phyloP scores from a whole-genome alignment of 2,113 vertebrate species.

The Crocuta crocuta region DNA sequence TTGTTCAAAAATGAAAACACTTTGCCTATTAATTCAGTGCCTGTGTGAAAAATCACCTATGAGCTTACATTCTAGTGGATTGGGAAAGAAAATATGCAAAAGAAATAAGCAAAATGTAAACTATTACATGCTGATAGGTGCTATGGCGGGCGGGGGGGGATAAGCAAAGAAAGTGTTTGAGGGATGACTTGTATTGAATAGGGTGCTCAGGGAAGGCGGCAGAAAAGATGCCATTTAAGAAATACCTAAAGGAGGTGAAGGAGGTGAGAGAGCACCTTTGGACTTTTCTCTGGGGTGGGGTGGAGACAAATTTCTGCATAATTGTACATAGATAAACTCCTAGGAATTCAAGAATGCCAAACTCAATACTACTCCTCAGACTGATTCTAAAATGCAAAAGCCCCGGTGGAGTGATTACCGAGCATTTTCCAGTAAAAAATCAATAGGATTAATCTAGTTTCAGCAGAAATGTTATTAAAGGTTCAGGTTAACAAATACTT shows the following conservation, averaged over 20 bases:
- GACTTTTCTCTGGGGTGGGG: conserved; percentile 1
- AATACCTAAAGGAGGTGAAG: not conserved
- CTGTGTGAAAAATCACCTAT: not conserved
- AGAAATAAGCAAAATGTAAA: conserved; percentile 20
- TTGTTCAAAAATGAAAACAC: not conserved
- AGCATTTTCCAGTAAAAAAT: conserved; percentile 40
- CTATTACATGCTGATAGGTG: not conserved
- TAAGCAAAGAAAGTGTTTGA: not conserved
- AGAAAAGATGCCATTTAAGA: not conserved
- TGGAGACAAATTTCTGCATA: not conserved
- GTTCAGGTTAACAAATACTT: conserved; percentile 17
- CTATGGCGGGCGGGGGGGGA: not conserved
- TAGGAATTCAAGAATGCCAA: conserved; percentile 8
- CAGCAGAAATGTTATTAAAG: not conserved
- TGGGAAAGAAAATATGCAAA: not conserved
- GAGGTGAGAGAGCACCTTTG: not conserved
- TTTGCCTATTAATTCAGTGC: not conserved
- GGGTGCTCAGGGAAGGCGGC: not conserved
- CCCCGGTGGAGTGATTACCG: not conserved
- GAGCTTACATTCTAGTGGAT: not conserved
- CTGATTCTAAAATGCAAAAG: conserved; percentile 36
- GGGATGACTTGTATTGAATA: not conserved
- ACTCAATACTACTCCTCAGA: not conserved
- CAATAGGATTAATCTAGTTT: conserved; percentile 11
- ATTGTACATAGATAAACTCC: not conserved